These are phyloP conservation scores for Octonoba sinensis DNA, from an alignment of 2,888 invertebrate species.

Conservation along the genomic window DNA sequence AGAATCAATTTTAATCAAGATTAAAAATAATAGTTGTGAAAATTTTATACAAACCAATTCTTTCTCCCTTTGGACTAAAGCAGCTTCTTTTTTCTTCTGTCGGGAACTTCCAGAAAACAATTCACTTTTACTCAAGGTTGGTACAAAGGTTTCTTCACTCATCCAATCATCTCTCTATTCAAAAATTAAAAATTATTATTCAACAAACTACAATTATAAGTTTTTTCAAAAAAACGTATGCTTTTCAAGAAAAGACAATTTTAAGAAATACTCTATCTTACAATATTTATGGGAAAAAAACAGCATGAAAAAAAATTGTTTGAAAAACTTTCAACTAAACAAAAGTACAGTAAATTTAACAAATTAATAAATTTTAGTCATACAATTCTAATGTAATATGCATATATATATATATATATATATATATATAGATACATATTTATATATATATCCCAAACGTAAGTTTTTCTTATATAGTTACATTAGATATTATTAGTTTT, in stretches of 20 bases:
- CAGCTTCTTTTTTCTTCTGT: neutral
- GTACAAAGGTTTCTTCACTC: conserved; percentile 77
- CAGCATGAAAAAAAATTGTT: neutral
- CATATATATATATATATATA: too few species aligned
- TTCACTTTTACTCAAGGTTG: conserved; percentile 70
- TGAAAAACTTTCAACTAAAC: neutral
- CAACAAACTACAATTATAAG: neutral
- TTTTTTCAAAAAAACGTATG: neutral
- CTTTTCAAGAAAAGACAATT: neutral
- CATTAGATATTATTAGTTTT: too few species aligned
- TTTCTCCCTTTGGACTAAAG: conserved; percentile 64
- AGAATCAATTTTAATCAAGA: too few species aligned
- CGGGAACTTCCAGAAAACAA: conserved; percentile 52
- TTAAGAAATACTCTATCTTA: neutral
- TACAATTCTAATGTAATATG: too few species aligned
- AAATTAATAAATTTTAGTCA: too few species aligned
- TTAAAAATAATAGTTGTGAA: too few species aligned
- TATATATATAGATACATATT: too few species aligned
- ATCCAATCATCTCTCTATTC: conserved; percentile 83
- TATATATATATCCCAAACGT: too few species aligned
- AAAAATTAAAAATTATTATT: conserved; percentile 40
- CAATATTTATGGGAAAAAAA: too few species aligned
- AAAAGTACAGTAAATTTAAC: too few species aligned
- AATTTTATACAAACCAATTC: conserved; percentile 2
- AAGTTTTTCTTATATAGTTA: too few species aligned